Evolutionary conservation across 2,888 invertebrate species (phyloP).

Genomic region (Perizoma affinitatum): DNA sequence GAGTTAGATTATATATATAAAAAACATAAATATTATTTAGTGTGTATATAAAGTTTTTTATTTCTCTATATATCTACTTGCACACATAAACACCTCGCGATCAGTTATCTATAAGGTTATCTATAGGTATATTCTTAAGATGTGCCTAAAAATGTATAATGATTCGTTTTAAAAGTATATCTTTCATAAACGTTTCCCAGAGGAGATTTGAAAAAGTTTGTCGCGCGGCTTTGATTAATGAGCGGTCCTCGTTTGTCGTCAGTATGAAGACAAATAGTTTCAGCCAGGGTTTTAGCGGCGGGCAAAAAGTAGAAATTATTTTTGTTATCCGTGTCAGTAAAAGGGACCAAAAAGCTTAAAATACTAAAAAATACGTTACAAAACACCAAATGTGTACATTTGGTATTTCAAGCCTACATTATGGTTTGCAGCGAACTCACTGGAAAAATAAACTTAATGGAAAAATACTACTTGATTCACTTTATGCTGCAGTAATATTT

Average conservation of each 20-base stretch:
- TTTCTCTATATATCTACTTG: conserved; percentile 12
- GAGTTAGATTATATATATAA: no score
- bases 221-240: conserved; percentile 54
- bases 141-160: conserved; percentile 20
- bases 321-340: conserved; percentile 13
- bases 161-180: conserved; percentile 25
- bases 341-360: background rate
- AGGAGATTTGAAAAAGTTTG: conserved; percentile 41
- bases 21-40: background rate
- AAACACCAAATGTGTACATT: no score
- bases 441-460: no score
- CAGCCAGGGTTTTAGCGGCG: conserved; percentile 17
- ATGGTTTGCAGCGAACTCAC: no score
- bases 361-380: no score
- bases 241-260: conserved; percentile 50
- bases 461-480: background rate
- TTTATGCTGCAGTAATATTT: conserved; percentile 2
- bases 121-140: conserved; percentile 13
- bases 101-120: no score
- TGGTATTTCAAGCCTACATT: no score
- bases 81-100: no score
- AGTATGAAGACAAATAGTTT: conserved; percentile 62
- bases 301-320: conserved; percentile 33
- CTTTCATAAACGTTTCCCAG: conserved; percentile 27
- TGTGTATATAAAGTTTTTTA: conserved; percentile 1